Evolutionary conservation across 2,888 invertebrate genomes (phyloP), one percentile per base, ranked within the genome.

Genomic region (Cryptocheilus praepositus): DNA sequence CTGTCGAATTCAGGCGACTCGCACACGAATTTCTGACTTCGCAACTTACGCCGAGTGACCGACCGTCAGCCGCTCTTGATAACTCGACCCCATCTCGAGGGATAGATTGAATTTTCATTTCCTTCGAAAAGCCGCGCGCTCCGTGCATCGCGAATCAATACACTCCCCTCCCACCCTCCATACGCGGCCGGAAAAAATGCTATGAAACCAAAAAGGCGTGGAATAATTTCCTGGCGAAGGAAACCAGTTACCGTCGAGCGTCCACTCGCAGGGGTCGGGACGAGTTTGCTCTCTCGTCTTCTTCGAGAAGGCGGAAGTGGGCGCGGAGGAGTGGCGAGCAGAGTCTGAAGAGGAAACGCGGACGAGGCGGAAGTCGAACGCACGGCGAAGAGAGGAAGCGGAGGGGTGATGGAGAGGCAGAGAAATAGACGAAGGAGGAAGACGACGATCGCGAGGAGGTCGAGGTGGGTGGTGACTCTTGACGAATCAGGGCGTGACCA

Each of bases 401-500:
- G n/a, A n/a, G n/a, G n/a, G n/a, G n/a, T n/a, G n/a, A n/a, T n/a
- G n/a, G n/a, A n/a, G n/a, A 25, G 49, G 22, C 51, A 43, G 22
- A 21, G 11, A 49, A 11, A 64, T n/a, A 11, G 15, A n/a, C 3
- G 8, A 45, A n/a, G 28, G 22, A 16, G 25, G 22, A 53, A 22
- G 21, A 22, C 21, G 53, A 61, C 15, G 16, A 16, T 21, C 16
- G 43, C 19, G 2, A n/a, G 25, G 8, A n/a, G 22, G 18, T n/a
- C 19, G 16, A 53, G 45, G 58, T 13, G 58, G 45, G 46, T n/a
- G 57, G 28, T 69, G 64, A 52, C 64, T 69, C 76, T 74, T 65
- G 76, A 77, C 67, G 75, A 79, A 77, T 77, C 78, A 70, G 71
- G 66, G 70, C 64, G 71, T 77, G 77, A 69, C 73, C 69, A 16